phyloP scores from a whole-genome alignment of 2,888 invertebrate genomes.

The Trypoxylon attenuatum region DNA sequence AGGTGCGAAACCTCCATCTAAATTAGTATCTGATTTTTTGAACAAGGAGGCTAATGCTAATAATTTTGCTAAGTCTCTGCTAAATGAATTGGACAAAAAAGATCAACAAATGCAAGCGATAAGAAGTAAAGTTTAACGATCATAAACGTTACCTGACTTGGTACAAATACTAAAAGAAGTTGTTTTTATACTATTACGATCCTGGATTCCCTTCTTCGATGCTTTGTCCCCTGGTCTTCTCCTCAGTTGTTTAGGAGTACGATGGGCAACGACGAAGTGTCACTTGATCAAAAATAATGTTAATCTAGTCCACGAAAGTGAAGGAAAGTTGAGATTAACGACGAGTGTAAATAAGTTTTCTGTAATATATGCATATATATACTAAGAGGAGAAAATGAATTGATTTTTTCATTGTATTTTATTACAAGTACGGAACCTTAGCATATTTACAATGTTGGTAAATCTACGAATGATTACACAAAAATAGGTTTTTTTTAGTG shows the following conservation, averaged over 20 bases:
- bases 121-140: slow-evolving; percentile 33
- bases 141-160: no score
- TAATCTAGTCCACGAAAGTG: no score
- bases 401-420: slow-evolving; percentile 61
- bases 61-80: slow-evolving; percentile 86
- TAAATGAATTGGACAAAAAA: slow-evolving; percentile 83
- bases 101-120: slow-evolving; percentile 74
- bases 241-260: no score
- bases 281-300: background rate
- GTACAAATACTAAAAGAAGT: no score
- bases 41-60: slow-evolving; percentile 85
- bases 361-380: slow-evolving; percentile 32
- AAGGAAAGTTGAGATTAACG: background rate
- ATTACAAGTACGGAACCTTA: slow-evolving; percentile 70
- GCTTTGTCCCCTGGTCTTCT: no score
- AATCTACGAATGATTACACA: slow-evolving; percentile 68
- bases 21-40: slow-evolving; percentile 87
- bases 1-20: slow-evolving; percentile 88
- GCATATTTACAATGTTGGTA: slow-evolving; percentile 67
- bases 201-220: no score
- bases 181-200: no score
- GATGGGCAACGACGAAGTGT: background rate
- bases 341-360: background rate
- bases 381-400: slow-evolving; percentile 14
- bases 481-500: slow-evolving; percentile 67